These are phyloP conservation scores for Parasteatoda lunata DNA, from an alignment of 2,888 invertebrate species.

Conservation along the genomic window DNA sequence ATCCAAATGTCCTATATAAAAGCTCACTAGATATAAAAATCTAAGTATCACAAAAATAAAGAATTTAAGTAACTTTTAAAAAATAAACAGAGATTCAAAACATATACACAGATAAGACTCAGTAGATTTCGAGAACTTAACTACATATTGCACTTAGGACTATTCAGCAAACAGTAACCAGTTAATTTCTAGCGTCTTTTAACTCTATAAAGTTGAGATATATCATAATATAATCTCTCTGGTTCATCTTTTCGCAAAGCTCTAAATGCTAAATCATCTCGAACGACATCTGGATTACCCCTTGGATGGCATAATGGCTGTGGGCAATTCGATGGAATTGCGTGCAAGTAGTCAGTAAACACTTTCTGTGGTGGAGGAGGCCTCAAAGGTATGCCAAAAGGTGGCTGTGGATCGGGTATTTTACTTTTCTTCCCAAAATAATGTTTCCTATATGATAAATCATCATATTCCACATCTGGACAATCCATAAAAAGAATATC, in stretches of 20 bases:
- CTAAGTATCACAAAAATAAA: too few species aligned
- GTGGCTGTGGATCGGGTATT: conserved; percentile 85
- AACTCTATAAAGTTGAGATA: conserved; percentile 38
- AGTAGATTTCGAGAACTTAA: too few species aligned
- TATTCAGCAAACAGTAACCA: neutral
- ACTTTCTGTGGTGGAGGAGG: conserved; percentile 86
- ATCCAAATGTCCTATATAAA: too few species aligned
- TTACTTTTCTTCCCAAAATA: conserved; percentile 74
- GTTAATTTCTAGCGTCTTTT: conserved; percentile 5
- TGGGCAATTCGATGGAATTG: conserved; percentile 74
- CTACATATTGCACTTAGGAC: neutral
- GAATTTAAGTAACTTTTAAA: too few species aligned
- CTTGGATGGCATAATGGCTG: conserved; percentile 52
- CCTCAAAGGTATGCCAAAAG: conserved; percentile 91
- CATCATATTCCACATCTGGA: conserved; percentile 70
- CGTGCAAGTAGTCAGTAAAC: conserved; percentile 87
- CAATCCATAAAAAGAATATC: conserved; percentile 31
- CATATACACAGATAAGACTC: too few species aligned
- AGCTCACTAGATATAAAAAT: too few species aligned
- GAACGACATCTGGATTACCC: conserved; percentile 77
- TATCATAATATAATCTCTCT: conserved; percentile 47
- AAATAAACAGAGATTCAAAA: too few species aligned
- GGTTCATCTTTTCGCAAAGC: conserved; percentile 84
- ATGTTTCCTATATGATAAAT: conserved; percentile 68
- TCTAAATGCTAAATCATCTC: conserved; percentile 90